Percentiles rank a stretch among this genome's conserved stretches.
phyloP scores from a whole-genome alignment of 35 echinoderm and acorn worm genomes.

The Ptychodera flava region DNA sequence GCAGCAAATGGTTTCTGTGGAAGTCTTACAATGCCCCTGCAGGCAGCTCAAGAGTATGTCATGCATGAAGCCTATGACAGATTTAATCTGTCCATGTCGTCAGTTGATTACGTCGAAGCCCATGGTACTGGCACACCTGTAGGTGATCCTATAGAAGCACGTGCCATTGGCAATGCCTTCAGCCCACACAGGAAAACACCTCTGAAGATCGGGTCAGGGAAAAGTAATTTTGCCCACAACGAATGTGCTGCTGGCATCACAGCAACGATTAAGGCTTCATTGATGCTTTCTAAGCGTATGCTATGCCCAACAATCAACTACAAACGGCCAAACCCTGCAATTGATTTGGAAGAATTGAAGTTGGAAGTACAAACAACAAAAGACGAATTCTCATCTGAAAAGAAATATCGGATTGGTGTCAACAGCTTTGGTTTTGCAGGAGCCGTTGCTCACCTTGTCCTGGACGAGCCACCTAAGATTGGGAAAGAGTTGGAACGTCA shows the following conservation, averaged over 20 bases:
- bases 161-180: conserved; percentile 74
- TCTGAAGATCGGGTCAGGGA: conserved; percentile 80
- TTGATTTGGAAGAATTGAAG: conserved; percentile 59
- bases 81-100: conserved; percentile 60
- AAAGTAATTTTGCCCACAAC: conserved; percentile 90
- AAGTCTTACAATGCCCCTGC: too few species aligned
- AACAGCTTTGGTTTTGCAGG: conserved; percentile 94
- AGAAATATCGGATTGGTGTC: conserved; percentile 55
- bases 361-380: conserved; percentile 11
- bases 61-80: conserved; percentile 82
- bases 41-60: conserved; percentile 48
- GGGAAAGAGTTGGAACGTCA: conserved; percentile 64
- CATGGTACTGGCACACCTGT: conserved; percentile 95
- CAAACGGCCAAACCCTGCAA: conserved; percentile 52
- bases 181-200: conserved; percentile 9
- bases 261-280: conserved; percentile 78
- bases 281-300: conserved; percentile 65
- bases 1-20: too few species aligned
- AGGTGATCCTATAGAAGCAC: conserved; percentile 88
- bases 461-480: conserved; percentile 64
- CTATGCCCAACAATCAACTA: conserved; percentile 82
- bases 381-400: conserved; percentile 26
- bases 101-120: conserved; percentile 75
- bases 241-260: conserved; percentile 71
- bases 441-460: conserved; percentile 72